A percentile compares a stretch with the other conserved stretches of the same genome.
Evolutionary conservation across 2,888 invertebrate species (phyloP).

Genomic region (Archips crataeganus): DNA sequence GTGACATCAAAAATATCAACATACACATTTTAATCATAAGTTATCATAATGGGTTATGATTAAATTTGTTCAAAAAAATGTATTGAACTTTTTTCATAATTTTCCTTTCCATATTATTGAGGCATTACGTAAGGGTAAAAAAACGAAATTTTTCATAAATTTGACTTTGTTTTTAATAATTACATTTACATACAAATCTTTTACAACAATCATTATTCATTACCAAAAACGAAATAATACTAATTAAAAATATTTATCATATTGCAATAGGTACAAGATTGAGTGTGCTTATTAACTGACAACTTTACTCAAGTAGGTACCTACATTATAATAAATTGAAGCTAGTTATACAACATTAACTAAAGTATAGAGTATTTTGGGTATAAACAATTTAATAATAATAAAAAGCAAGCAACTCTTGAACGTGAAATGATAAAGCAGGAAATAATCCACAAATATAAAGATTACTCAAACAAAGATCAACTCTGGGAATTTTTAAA

Average conservation of each 20-base stretch:
- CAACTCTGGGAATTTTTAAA: neutral
- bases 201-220: constrained; percentile 60
- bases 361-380: constrained; percentile 27
- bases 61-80: neutral
- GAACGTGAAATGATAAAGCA: neutral
- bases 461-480: neutral
- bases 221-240: constrained; percentile 54
- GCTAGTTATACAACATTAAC: constrained; percentile 30
- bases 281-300: constrained; percentile 24
- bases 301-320: constrained; percentile 25
- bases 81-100: neutral
- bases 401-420: constrained; percentile 9
- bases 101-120: neutral
- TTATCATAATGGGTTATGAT: neutral
- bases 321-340: constrained; percentile 7
- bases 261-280: constrained; percentile 21
- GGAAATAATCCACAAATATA: neutral
- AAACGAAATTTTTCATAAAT: constrained; percentile 37
- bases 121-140: neutral
- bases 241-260: constrained; percentile 46
- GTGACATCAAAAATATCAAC: neutral
- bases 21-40: neutral
- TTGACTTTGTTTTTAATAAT: constrained; percentile 61
- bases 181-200: constrained; percentile 60
- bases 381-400: constrained; percentile 15